Percentiles rank a stretch among this genome's conserved stretches.
phyloP scores from a whole-genome alignment of 2,113 vertebrate species.

The Centropus bengalensis region DNA sequence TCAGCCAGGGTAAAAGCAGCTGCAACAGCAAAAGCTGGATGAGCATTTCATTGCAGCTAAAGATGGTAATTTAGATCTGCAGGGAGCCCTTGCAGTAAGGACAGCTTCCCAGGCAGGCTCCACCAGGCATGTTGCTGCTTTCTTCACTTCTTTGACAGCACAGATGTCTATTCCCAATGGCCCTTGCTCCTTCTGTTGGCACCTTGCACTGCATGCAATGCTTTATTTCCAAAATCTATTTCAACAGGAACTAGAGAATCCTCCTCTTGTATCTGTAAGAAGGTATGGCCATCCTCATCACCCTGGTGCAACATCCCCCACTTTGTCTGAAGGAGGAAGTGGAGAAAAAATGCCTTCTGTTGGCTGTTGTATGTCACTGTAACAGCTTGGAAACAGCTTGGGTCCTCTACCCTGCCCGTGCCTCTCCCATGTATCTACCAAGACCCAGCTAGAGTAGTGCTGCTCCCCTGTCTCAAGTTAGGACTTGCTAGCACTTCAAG shows the following conservation, averaged over 20 bases:
- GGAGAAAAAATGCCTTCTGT: not conserved
- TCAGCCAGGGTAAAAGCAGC: slow-evolving; percentile 23
- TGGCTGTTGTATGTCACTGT: not conserved
- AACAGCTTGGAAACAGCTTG: not conserved
- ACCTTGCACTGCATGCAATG: not conserved
- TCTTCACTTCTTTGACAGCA: not conserved
- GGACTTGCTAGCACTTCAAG: not conserved
- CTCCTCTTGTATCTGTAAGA: not conserved
- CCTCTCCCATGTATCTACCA: not conserved
- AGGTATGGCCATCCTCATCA: not conserved
- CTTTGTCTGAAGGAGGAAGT: not conserved
- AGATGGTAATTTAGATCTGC: not conserved
- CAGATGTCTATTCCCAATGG: not conserved
- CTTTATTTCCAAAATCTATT: not conserved
- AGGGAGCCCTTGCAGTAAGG: not conserved
- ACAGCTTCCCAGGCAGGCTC: not conserved
- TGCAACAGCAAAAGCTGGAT: not conserved
- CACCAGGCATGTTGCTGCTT: not conserved
- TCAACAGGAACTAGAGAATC: not conserved
- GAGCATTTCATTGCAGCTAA: not conserved
- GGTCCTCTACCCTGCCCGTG: not conserved
- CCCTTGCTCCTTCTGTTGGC: not conserved
- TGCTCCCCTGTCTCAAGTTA: not conserved
- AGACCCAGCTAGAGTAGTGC: not conserved
- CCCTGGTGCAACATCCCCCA: not conserved